Base-by-base conservation (phyloP, 2,797 vertebrate species). In the Cottoperca gobio region DNA sequence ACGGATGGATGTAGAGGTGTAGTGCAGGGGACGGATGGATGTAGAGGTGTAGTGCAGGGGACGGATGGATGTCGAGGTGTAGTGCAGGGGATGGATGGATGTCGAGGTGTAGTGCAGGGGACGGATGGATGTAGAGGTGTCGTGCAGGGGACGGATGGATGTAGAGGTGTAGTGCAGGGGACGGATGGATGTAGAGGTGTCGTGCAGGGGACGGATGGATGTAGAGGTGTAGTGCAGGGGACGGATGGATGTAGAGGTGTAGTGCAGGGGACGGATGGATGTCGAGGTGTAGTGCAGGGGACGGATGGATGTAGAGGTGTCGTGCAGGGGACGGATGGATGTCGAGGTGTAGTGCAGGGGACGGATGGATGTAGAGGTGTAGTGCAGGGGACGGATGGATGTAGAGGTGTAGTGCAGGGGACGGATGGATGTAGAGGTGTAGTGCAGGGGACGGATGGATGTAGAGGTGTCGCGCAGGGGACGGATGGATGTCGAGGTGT, bases 31-130 rank as follows among this genome's bases (percentile, higher is more conserved):
- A n/a, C n/a, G 4, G 40, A 46, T 21, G 16, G 21, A 28, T 31
- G 49, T 39, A 16, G 40, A 61, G 64, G 13, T 45, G 70, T 52
- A n/a, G n/a, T n/a, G n/a, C n/a, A n/a, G n/a, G n/a, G n/a, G n/a
- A n/a, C n/a, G 4, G 40, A 46, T 21, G 16, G 21, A 28, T 31
- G 49, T 39, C 16, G 40, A 61, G 64, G 13, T 45, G 70, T 52
- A n/a, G n/a, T n/a, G n/a, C n/a, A n/a, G n/a, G n/a, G n/a, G n/a
- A n/a, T n/a, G 4, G 40, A 46, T 21, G 16, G 21, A 28, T 31
- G 49, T 39, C 16, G 40, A 61, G 64, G 13, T 45, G 70, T 52
- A n/a, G n/a, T n/a, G n/a, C n/a, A n/a, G n/a, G n/a, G n/a, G n/a
- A n/a, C n/a, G 4, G 40, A 46, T 21, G 16, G 21, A 28, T 31